Percentiles rank a stretch among this genome's conserved stretches.
Conservation (phyloP, 2,797 vertebrate species). For the Danionella dracula region DNA sequence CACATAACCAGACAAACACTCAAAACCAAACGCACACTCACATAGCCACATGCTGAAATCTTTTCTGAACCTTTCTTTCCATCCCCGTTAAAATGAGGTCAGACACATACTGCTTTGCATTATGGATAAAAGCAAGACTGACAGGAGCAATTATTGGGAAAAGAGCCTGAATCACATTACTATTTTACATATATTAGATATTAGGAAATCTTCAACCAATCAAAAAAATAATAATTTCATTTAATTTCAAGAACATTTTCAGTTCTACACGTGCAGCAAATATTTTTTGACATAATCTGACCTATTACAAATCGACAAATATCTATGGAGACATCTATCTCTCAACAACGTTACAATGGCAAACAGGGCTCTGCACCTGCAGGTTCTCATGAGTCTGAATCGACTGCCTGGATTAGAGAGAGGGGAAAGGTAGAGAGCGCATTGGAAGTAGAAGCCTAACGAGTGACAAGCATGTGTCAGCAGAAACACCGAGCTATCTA, state of each 20-base stretch:
- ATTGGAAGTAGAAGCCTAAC: slow-evolving; percentile 9
- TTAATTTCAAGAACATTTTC: too few relatives aligned
- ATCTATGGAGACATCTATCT: too few relatives aligned
- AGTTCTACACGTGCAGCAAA: too few relatives aligned
- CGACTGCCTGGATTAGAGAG: too few relatives aligned
- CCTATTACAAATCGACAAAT: neutral
- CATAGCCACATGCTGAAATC: slow-evolving; percentile 16
- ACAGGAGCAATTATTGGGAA: slow-evolving; percentile 54
- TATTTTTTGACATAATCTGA: neutral
- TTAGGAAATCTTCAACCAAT: too few relatives aligned
- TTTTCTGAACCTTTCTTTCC: neutral
- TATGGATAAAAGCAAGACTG: slow-evolving; percentile 53
- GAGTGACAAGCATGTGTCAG: slow-evolving; percentile 25
- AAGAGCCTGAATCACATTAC: too few relatives aligned
- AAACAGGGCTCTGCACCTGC: too few relatives aligned
- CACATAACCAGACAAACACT: slow-evolving; percentile 2
- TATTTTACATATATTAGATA: too few relatives aligned
- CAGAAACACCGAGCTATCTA: slow-evolving; percentile 9
- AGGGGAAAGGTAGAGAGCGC: neutral
- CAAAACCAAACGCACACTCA: slow-evolving; percentile 3
- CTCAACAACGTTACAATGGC: too few relatives aligned
- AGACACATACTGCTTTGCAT: slow-evolving; percentile 67
- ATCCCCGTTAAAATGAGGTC: slow-evolving; percentile 55
- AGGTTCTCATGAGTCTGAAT: too few relatives aligned
- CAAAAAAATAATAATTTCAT: too few relatives aligned